phyloP scores from a whole-genome alignment of 2,888 invertebrate species.

The Drosophila prolongata region DNA sequence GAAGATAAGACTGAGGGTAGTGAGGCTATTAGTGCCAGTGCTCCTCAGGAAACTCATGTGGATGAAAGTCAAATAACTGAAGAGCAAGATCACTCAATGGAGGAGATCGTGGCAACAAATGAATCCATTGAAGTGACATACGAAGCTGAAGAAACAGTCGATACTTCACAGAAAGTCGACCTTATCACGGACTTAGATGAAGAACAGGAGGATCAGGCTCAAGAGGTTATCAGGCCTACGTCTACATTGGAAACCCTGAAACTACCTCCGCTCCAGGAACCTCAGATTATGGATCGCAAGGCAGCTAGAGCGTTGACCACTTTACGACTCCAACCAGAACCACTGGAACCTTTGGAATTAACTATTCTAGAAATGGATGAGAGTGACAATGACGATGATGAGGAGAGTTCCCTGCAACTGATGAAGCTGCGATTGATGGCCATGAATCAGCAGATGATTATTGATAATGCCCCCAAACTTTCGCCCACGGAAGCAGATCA shows the following conservation, averaged over 20 bases:
- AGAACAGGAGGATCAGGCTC: constrained; percentile 25
- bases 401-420: constrained; percentile 75
- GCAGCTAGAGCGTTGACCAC: constrained; percentile 38
- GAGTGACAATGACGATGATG: constrained; percentile 64
- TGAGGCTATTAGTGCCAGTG: constrained; percentile 7
- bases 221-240: not conserved
- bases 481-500: constrained; percentile 51
- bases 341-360: constrained; percentile 45
- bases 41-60: constrained; percentile 8
- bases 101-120: constrained; percentile 81
- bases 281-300: constrained; percentile 59
- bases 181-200: constrained; percentile 73
- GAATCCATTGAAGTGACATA: constrained; percentile 81
- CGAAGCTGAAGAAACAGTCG: constrained; percentile 69
- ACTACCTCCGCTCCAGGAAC: constrained; percentile 39
- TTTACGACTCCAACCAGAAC: constrained; percentile 57
- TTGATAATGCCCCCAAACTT: constrained; percentile 34
- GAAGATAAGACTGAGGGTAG: constrained; percentile 14
- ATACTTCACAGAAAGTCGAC: constrained; percentile 49
- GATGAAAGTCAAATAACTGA: constrained; percentile 41
- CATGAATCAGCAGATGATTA: constrained; percentile 66
- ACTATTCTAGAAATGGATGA: constrained; percentile 44
- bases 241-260: constrained; percentile 20
- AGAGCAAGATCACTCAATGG: constrained; percentile 82
- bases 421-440: constrained; percentile 82